phyloP scores from a whole-genome alignment of 2,113 vertebrate species.

The Mustela lutreola region DNA sequence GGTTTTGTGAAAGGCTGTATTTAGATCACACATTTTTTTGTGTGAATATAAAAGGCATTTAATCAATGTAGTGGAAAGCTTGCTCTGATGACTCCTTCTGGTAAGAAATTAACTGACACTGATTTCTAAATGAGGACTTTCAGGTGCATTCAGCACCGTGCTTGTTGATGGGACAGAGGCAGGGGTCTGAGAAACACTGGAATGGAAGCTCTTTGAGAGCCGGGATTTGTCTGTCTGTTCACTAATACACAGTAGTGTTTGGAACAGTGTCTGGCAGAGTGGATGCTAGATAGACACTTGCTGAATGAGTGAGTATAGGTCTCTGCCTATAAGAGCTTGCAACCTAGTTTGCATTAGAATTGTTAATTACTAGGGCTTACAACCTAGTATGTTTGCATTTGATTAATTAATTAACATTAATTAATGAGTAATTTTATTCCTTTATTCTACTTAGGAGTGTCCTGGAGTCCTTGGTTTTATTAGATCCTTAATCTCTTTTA shows the following conservation, averaged over 20 bases:
- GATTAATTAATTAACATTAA: conserved; percentile 9
- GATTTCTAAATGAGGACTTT: conserved; percentile 4
- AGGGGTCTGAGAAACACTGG: background rate
- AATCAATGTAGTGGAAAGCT: background rate
- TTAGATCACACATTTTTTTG: background rate
- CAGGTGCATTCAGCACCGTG: background rate
- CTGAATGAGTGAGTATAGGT: background rate
- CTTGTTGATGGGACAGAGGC: background rate
- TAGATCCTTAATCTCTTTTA: background rate
- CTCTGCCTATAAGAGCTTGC: background rate
- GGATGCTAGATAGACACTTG: background rate
- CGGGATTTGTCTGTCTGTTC: background rate
- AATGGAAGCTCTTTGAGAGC: background rate
- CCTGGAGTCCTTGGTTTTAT: background rate
- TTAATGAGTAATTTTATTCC: background rate
- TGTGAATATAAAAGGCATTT: conserved; percentile 13
- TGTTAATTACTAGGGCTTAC: background rate
- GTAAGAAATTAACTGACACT: background rate
- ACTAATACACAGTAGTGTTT: background rate
- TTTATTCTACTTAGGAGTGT: background rate
- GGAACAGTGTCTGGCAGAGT: background rate
- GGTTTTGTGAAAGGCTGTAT: background rate
- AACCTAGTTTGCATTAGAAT: background rate
- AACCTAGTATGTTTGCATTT: background rate
- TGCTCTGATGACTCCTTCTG: conserved; percentile 6